Base-by-base conservation (phyloP, 2,797 vertebrate genomes). In the Sebastolobus altivelis region DNA sequence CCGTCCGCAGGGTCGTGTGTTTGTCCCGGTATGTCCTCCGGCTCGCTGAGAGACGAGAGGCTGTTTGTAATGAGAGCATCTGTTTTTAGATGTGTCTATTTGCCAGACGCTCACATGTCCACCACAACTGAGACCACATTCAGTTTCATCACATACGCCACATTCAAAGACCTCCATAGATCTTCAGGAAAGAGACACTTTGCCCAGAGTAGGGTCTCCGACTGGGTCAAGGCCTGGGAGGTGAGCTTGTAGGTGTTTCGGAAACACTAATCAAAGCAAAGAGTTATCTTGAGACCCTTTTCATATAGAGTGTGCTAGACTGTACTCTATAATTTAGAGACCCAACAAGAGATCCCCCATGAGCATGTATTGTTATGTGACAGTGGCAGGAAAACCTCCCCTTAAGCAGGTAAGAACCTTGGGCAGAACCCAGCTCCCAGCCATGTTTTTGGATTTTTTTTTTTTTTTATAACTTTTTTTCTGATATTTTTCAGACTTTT, bases 71-170 rank as follows among this genome's bases (percentile, higher is more conserved):
- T 71, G 82, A 84, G 72, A 49, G n/a, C 22, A 22, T 84, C 88
- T 91, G 88, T 90, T 92, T 90, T 88, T 89, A 90, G 87, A 88
- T 9, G 67, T 58, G 80, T 86, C 79, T 79, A 56, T 83, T 75
- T 66, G 73, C 16, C 65, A 55, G n/a, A n/a, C 18, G 7, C 72
- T 78, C 79, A 80, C 79, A 77, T 79, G 86, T 73, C 72, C 1
- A 52, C 37, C 46, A 49, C 54, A 6, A 63, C 65, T 63, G 27
- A 65, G 52, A 72, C 60, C 54, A 22, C 71, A 70, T 77, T 74
- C 71, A 65, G 43, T 72, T 70, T 77, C 70, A 63, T 77, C 56
- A 46, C 16, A n/a, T 18, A 29, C 2, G 8, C 8, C 40, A 27
- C 18, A 7, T 46, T 65, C 37, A 67, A 29, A 38, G 20, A 60